Percentiles rank a stretch among this genome's conserved stretches.
Conservation (phyloP, 2,113 vertebrate genomes). For the Megaleporinus macrocephalus region DNA sequence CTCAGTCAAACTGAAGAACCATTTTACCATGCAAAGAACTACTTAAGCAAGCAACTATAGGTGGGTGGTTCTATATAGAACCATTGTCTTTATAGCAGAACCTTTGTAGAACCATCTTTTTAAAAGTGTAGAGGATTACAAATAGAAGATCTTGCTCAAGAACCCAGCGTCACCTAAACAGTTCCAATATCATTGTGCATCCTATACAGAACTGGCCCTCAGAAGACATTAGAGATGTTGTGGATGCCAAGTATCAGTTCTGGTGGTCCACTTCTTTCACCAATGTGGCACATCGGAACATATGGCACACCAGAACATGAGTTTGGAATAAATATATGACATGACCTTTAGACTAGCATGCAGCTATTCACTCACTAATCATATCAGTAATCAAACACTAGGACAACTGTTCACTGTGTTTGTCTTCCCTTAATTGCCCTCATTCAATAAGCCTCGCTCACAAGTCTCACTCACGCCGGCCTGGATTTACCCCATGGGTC, state of each 20-base stretch:
- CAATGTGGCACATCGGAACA: not conserved
- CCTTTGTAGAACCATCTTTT: too few species aligned
- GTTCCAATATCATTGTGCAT: not conserved
- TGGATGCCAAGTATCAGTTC: not conserved
- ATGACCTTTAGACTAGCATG: constrained; percentile 4
- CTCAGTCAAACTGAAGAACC: too few species aligned
- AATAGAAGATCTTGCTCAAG: too few species aligned
- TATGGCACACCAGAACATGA: not conserved
- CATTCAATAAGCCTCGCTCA: not conserved
- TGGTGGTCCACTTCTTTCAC: not conserved
- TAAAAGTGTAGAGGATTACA: too few species aligned
- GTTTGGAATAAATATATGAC: not conserved
- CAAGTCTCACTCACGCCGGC: not conserved
- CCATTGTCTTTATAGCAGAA: too few species aligned
- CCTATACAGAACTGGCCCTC: not conserved
- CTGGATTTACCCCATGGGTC: not conserved
- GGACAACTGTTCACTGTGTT: constrained; percentile 2
- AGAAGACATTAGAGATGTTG: not conserved
- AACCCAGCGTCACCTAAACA: too few species aligned
- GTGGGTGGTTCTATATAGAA: too few species aligned
- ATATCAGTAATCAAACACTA: constrained; percentile 14
- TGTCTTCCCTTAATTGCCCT: not conserved
- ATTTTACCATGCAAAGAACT: too few species aligned
- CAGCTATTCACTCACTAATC: constrained; percentile 1
- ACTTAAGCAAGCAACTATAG: too few species aligned